Evolutionary conservation across 2,797 vertebrate genomes (phyloP).

Genomic region (Crocidura indochinensis): DNA sequence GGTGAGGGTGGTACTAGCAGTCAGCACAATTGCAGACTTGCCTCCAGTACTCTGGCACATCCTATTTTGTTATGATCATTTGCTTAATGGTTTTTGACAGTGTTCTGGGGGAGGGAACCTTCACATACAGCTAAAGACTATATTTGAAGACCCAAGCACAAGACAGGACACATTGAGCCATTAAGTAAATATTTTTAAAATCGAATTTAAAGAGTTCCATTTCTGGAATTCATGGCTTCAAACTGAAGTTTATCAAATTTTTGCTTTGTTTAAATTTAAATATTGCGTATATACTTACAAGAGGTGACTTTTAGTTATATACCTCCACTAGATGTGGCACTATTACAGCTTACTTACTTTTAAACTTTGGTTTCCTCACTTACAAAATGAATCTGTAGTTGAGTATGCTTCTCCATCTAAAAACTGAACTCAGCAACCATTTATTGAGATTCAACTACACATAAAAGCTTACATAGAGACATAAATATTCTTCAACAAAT

Average conservation of each 20-base stretch:
- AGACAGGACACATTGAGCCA: background rate
- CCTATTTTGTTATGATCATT: background rate
- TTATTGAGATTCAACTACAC: background rate
- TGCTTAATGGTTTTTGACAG: background rate
- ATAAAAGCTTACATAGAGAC: background rate
- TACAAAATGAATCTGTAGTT: background rate
- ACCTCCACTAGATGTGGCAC: background rate
- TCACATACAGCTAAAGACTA: background rate
- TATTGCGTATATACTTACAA: background rate
- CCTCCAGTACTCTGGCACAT: too few relatives aligned
- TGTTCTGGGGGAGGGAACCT: background rate
- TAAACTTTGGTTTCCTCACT: background rate
- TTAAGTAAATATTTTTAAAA: constrained; percentile 14
- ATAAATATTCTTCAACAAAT: background rate
- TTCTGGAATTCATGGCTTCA: background rate
- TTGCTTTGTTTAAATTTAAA: constrained; percentile 3
- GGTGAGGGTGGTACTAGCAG: too few relatives aligned
- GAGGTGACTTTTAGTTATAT: too few relatives aligned
- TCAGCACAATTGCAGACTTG: background rate
- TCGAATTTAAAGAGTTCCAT: background rate
- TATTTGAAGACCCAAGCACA: background rate
- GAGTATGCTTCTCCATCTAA: background rate
- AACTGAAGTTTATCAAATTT: background rate
- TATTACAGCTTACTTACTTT: background rate
- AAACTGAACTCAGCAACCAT: constrained; percentile 1